A percentile compares a stretch with the other conserved stretches of the same genome.
Conservation (phyloP, 2,113 vertebrate genomes). For the Nesospiza acunhae region DNA sequence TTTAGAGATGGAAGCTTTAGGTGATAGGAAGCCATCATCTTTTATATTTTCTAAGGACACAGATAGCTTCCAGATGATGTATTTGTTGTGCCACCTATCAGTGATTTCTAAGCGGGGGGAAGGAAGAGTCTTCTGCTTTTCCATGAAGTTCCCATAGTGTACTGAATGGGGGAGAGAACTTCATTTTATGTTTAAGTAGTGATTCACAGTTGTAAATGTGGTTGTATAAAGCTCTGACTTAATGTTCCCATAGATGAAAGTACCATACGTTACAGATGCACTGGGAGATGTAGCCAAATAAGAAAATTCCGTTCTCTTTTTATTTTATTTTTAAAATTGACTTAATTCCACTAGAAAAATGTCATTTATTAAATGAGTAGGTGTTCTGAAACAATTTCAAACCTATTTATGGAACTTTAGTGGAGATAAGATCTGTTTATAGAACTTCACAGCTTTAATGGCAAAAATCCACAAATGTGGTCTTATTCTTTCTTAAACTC, state of each 20-base stretch:
- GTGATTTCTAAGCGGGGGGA: neutral
- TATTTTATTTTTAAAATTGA: neutral
- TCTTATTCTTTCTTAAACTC: neutral
- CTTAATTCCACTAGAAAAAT: neutral
- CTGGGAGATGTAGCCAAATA: neutral
- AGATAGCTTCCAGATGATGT: neutral
- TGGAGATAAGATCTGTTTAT: neutral
- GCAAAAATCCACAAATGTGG: neutral
- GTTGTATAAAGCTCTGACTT: neutral
- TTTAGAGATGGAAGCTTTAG: neutral
- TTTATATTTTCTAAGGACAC: neutral
- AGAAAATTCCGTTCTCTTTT: neutral
- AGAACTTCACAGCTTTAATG: neutral
- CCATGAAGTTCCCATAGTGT: neutral
- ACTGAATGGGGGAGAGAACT: neutral
- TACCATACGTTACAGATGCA: neutral
- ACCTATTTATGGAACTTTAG: neutral
- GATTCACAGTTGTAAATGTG: neutral
- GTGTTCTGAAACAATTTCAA: conserved; percentile 13
- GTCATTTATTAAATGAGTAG: neutral
- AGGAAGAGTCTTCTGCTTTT: neutral
- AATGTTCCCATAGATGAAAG: neutral
- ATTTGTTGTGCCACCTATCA: neutral
- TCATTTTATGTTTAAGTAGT: neutral
- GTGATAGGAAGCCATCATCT: neutral